These are phyloP conservation scores for Budorcas taxicolor DNA, from an alignment of 2,113 vertebrate species.

Conservation along the genomic window DNA sequence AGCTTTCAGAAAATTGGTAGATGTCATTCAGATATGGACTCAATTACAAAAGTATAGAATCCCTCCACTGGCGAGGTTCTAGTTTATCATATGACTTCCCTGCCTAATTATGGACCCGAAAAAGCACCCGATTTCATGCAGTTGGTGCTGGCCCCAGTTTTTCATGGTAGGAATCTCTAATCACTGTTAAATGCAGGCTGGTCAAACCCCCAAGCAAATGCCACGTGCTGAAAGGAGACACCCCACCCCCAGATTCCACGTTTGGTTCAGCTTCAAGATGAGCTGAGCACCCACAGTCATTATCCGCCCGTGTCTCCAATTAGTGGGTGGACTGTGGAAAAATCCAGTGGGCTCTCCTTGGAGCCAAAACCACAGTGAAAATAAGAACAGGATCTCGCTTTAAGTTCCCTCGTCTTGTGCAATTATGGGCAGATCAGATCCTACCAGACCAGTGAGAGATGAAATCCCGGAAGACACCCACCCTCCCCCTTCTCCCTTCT, in stretches of 20 bases:
- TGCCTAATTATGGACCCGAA: not conserved
- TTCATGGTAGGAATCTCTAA: not conserved
- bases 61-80: not conserved
- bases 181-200: not conserved
- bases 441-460: fast-evolving
- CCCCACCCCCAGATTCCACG: constrained; percentile 4
- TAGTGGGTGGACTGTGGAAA: constrained; percentile 58
- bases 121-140: not conserved
- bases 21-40: fast-evolving
- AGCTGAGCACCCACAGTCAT: constrained; percentile 17
- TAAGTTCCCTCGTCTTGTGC: fast-evolving
- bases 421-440: not conserved
- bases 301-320: constrained; percentile 50
- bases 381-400: not conserved
- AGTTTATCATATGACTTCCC: not conserved
- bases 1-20: not conserved
- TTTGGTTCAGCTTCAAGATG: constrained; percentile 36
- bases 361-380: not conserved
- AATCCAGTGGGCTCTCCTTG: constrained; percentile 46
- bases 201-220: not conserved
- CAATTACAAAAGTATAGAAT: fast-evolving
- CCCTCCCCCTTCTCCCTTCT: not conserved
- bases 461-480: no score
- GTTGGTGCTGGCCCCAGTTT: not conserved
- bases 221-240: not conserved